These are phyloP conservation scores for Agrotis clavis DNA, from an alignment of 2,888 invertebrate genomes.

Conservation along the genomic window DNA sequence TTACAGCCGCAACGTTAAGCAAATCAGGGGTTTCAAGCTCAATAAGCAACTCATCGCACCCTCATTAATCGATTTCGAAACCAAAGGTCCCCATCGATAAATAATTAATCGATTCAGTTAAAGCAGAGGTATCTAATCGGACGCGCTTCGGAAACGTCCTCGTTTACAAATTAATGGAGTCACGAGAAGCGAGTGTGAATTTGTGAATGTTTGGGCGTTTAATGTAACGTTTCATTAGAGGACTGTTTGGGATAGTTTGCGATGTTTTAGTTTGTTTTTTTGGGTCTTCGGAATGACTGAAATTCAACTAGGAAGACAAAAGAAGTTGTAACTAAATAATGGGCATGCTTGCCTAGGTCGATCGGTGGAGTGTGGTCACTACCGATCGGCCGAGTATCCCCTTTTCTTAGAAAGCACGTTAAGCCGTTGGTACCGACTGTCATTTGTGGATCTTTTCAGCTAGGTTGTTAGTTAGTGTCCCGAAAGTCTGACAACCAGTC, in stretches of 20 bases:
- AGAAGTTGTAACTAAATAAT: no score
- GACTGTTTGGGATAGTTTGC: constrained; percentile 1
- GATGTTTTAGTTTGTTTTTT: not conserved
- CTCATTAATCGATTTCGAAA: constrained; percentile 40
- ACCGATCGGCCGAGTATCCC: no score
- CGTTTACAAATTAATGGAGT: constrained; percentile 58
- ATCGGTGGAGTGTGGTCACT: no score
- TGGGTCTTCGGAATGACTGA: not conserved
- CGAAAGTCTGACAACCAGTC: no score
- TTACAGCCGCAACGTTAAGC: constrained; percentile 35
- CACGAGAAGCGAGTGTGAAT: constrained; percentile 54
- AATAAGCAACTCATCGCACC: constrained; percentile 51
- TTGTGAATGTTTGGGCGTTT: constrained; percentile 44
- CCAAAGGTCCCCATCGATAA: constrained; percentile 44
- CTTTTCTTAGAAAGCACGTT: no score
- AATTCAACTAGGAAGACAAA: not conserved
- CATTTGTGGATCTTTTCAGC: no score
- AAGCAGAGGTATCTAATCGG: constrained; percentile 50
- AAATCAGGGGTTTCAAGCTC: constrained; percentile 35
- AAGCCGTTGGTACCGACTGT: no score
- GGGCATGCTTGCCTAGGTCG: no score
- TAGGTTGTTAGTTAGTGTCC: no score
- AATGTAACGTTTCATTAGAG: constrained; percentile 21
- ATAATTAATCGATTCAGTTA: constrained; percentile 55
- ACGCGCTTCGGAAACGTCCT: constrained; percentile 41